phyloP scores from a whole-genome alignment of 2,113 vertebrate genomes.

The Antigone vipio region DNA sequence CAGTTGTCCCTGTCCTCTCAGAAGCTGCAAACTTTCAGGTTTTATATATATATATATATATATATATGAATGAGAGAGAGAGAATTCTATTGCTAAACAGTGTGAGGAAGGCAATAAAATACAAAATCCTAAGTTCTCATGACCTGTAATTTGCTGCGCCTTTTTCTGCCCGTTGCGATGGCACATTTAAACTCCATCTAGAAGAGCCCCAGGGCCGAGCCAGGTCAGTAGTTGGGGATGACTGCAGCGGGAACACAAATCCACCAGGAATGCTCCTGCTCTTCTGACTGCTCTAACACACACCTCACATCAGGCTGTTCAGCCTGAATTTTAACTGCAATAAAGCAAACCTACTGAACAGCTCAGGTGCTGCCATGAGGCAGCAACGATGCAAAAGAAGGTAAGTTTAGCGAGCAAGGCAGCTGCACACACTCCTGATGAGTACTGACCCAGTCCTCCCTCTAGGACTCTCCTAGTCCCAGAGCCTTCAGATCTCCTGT shows the following conservation, averaged over 20 bases:
- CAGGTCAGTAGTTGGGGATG: neutral
- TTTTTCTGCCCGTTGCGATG: neutral
- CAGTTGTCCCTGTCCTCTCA: neutral
- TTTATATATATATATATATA: too few relatives aligned
- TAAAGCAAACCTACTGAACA: neutral
- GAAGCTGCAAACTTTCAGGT: neutral
- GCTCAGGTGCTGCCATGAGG: neutral
- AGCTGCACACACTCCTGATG: neutral
- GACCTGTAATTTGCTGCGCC: neutral
- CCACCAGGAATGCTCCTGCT: neutral
- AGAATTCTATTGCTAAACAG: neutral
- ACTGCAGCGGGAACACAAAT: neutral
- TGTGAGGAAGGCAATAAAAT: neutral
- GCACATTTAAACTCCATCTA: neutral
- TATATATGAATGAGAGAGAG: neutral
- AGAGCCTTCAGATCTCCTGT: neutral
- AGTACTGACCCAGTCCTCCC: neutral
- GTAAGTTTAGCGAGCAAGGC: accelerated
- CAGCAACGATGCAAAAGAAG: neutral
- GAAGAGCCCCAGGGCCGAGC: neutral
- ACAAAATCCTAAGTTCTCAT: neutral
- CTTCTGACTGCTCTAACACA: neutral
- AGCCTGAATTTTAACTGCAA: neutral
- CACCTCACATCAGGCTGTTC: too few relatives aligned
- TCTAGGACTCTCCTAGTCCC: neutral